Evolutionary conservation across 2,797 vertebrate genomes (phyloP).

Genomic region (Xiphophorus birchmanni): DNA sequence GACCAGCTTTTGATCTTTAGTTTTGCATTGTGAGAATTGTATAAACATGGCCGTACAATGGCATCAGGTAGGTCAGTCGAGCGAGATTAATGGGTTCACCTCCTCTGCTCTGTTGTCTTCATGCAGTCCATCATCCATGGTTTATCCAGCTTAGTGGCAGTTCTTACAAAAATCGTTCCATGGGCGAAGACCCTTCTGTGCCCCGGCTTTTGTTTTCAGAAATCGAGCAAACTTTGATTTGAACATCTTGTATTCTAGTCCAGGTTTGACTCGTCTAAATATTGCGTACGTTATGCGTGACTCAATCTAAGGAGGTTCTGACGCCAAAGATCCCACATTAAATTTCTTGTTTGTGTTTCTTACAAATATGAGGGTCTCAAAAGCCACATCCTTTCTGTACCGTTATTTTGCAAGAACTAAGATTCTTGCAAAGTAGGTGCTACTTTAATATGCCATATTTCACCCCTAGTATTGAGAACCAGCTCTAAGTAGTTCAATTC

Average conservation of each 20-base stretch:
- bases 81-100: slow-evolving; percentile 6
- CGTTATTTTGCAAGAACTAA: neutral
- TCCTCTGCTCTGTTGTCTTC: slow-evolving; percentile 17
- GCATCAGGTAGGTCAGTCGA: slow-evolving; percentile 8
- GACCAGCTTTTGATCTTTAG: neutral
- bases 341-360: neutral
- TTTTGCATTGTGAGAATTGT: neutral
- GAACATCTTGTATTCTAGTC: neutral
- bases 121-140: slow-evolving; percentile 42
- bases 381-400: neutral
- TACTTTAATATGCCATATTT: neutral
- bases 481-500: too few species aligned
- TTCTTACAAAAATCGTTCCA: neutral
- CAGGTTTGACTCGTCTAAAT: neutral
- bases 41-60: neutral
- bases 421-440: neutral
- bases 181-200: neutral
- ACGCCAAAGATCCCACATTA: neutral
- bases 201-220: neutral
- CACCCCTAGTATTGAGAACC: neutral
- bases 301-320: neutral
- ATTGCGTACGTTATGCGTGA: neutral
- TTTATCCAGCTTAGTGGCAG: slow-evolving; percentile 15
- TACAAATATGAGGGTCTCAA: neutral
- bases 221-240: neutral